phyloP scores from a whole-genome alignment of 2,888 invertebrate species.

The Dryococelus australis region DNA sequence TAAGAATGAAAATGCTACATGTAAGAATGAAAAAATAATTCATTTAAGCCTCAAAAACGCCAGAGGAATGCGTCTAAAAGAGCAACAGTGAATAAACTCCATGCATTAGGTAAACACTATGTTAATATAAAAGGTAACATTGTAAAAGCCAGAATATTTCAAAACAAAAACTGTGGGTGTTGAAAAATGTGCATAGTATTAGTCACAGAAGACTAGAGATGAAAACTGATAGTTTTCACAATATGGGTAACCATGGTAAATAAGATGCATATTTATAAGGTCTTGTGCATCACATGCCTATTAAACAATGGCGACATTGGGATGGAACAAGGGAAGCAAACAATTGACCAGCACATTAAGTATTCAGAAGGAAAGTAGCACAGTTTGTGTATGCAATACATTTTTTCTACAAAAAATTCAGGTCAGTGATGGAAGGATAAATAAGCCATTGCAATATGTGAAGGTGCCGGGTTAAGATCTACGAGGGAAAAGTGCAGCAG shows the following conservation, averaged over 20 bases:
- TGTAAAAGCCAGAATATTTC: background rate
- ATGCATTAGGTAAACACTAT: background rate
- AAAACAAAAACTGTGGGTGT: background rate
- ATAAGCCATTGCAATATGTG: background rate
- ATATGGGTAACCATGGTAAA: background rate
- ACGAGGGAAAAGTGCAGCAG: slow-evolving; percentile 13
- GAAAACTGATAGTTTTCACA: background rate
- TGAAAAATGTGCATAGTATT: background rate
- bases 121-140: background rate
- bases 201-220: background rate
- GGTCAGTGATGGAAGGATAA: slow-evolving; percentile 22
- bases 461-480: background rate
- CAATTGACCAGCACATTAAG: background rate
- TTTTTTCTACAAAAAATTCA: slow-evolving; percentile 20
- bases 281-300: background rate
- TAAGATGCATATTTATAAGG: slow-evolving; percentile 20
- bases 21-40: background rate
- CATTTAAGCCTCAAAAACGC: background rate
- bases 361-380: background rate
- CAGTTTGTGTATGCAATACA: slow-evolving; percentile 3
- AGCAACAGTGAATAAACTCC: background rate
- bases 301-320: background rate
- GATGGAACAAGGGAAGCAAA: slow-evolving; percentile 12
- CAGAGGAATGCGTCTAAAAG: background rate
- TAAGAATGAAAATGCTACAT: no score